Percentiles rank a stretch among this genome's conserved stretches.
Conservation (phyloP, 2,113 vertebrate genomes). For the Antechinus stuartii region DNA sequence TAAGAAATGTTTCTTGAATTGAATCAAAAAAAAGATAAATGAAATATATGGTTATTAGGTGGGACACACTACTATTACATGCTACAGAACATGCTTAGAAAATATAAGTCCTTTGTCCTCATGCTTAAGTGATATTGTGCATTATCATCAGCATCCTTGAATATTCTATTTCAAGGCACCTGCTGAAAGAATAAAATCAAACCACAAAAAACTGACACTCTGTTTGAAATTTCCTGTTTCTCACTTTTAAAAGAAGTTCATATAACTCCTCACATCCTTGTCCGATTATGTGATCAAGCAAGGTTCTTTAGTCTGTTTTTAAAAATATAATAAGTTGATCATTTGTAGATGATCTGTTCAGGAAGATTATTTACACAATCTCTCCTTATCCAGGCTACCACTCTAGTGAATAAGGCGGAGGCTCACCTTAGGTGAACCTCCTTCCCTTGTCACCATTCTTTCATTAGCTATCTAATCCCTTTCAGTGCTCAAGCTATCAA, state of each 20-base stretch:
- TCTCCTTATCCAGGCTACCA: neutral
- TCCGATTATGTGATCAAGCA: neutral
- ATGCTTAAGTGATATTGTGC: neutral
- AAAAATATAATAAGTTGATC: neutral
- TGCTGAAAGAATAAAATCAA: constrained; percentile 8
- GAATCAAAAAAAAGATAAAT: neutral
- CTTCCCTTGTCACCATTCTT: neutral
- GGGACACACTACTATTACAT: neutral
- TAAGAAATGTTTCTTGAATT: no score
- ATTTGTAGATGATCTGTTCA: neutral
- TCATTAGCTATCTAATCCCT: neutral
- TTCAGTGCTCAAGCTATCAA: neutral
- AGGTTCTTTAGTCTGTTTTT: neutral
- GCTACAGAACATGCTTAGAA: neutral
- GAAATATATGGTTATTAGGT: neutral
- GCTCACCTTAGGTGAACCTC: neutral
- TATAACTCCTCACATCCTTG: neutral
- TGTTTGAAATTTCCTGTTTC: neutral
- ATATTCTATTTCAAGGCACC: constrained; percentile 39
- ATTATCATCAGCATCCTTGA: neutral
- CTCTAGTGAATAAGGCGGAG: neutral
- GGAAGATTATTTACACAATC: neutral
- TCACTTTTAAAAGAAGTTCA: constrained; percentile 11
- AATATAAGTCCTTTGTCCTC: neutral
- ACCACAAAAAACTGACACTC: neutral